These are phyloP conservation scores for Oncopodura yosiiana DNA, from an alignment of 1,140 invertebrate genomes.

Conservation along the genomic window DNA sequence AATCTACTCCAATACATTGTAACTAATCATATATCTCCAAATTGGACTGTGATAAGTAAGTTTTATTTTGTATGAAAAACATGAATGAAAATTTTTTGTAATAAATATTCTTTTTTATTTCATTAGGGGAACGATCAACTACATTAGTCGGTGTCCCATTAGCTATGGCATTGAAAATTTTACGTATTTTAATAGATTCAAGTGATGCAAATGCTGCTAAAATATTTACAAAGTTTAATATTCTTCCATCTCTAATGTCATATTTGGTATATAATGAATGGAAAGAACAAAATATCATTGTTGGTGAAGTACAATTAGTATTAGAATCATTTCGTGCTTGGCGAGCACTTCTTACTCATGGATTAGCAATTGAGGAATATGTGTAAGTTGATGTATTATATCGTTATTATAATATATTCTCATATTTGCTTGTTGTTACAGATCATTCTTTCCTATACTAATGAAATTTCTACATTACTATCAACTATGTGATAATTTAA, in stretches of 20 bases:
- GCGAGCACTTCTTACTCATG: slow-evolving; percentile 14
- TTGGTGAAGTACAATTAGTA: slow-evolving; percentile 8
- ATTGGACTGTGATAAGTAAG: slow-evolving; percentile 22
- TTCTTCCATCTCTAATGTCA: slow-evolving; percentile 18
- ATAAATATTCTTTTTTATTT: neutral
- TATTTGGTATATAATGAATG: slow-evolving; percentile 22
- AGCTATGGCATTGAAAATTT: slow-evolving; percentile 12
- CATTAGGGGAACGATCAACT: neutral
- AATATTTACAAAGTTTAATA: slow-evolving; percentile 3
- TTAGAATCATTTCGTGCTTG: slow-evolving; percentile 17
- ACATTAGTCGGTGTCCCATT: slow-evolving; percentile 10
- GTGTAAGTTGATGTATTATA: slow-evolving; percentile 7
- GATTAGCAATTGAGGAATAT: slow-evolving; percentile 19
- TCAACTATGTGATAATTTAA: neutral
- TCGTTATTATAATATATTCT: neutral
- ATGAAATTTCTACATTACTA: slow-evolving; percentile 18
- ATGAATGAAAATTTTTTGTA: neutral
- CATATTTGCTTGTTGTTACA: neutral
- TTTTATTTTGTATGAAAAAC: neutral
- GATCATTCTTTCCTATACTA: slow-evolving; percentile 21
- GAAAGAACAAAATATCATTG: slow-evolving; percentile 14
- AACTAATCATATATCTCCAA: slow-evolving; percentile 6
- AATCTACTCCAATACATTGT: slow-evolving; percentile 10
- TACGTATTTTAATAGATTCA: slow-evolving; percentile 19
- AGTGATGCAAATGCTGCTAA: slow-evolving; percentile 13